A percentile compares a stretch with the other conserved stretches of the same genome.
Conservation (phyloP, 2,113 vertebrate species). For the Ptyas mucosa region DNA sequence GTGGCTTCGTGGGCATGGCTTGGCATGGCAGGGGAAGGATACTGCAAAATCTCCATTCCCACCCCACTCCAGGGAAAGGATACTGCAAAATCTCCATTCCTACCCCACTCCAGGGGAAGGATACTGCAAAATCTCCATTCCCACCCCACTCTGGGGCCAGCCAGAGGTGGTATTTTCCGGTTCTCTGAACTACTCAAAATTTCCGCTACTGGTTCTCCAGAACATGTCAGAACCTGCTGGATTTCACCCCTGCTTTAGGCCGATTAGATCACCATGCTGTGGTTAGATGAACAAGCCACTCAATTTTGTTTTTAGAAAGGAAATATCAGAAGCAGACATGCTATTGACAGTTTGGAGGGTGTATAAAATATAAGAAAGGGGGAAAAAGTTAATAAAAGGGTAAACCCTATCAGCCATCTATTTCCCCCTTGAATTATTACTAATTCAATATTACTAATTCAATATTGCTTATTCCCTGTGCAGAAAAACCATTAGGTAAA, state of each 20-base stretch:
- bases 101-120: too few relatives aligned
- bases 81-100: too few relatives aligned
- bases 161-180: too few relatives aligned
- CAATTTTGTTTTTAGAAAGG: neutral
- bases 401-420: neutral
- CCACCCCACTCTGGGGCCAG: too few relatives aligned
- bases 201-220: too few relatives aligned
- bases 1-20: too few relatives aligned
- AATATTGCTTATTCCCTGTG: neutral
- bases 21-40: too few relatives aligned
- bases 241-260: neutral
- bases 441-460: neutral
- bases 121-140: too few relatives aligned
- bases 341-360: neutral
- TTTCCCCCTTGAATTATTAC: neutral
- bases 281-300: neutral
- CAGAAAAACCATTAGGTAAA: neutral
- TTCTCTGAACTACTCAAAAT: too few relatives aligned
- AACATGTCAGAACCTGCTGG: too few relatives aligned
- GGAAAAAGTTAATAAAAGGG: neutral
- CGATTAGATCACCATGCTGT: neutral
- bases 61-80: too few relatives aligned
- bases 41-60: too few relatives aligned
- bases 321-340: neutral
- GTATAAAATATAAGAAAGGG: neutral